phyloP scores from a whole-genome alignment of 2,888 invertebrate genomes.

The Troglohyphantes excavatus region DNA sequence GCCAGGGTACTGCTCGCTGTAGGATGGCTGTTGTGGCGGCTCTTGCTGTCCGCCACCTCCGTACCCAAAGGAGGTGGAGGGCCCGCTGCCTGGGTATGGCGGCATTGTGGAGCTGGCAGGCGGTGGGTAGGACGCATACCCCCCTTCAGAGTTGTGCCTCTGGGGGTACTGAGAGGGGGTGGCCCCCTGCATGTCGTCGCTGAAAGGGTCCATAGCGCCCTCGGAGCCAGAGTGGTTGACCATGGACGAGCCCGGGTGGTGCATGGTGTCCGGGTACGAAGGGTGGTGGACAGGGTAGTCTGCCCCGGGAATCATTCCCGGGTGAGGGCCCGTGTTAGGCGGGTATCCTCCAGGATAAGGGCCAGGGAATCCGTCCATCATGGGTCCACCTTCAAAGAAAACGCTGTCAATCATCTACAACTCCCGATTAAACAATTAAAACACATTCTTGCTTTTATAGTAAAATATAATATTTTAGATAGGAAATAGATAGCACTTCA shows the following conservation, averaged over 20 bases:
- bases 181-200: conserved; percentile 77
- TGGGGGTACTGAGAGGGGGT: conserved; percentile 53
- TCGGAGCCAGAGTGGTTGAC: conserved; percentile 77
- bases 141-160: conserved; percentile 52
- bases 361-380: conserved; percentile 87
- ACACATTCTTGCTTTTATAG: no score
- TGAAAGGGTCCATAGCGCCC: conserved; percentile 79
- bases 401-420: no score
- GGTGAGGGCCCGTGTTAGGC: conserved; percentile 79
- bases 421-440: no score
- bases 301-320: conserved; percentile 79
- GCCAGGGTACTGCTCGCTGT: conserved; percentile 77
- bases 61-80: conserved; percentile 70
- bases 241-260: conserved; percentile 60
- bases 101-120: conserved; percentile 67
- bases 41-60: conserved; percentile 63
- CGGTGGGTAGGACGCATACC: conserved; percentile 53
- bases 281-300: conserved; percentile 79
- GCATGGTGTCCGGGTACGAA: conserved; percentile 78
- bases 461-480: no score
- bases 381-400: conserved; percentile 83
- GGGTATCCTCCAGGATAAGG: conserved; percentile 80
- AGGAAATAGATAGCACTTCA: no score
- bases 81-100: conserved; percentile 67
- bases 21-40: conserved; percentile 70